Evolutionary conservation across 1,140 invertebrate species (phyloP).

Genomic region (Drosophila funebris): DNA sequence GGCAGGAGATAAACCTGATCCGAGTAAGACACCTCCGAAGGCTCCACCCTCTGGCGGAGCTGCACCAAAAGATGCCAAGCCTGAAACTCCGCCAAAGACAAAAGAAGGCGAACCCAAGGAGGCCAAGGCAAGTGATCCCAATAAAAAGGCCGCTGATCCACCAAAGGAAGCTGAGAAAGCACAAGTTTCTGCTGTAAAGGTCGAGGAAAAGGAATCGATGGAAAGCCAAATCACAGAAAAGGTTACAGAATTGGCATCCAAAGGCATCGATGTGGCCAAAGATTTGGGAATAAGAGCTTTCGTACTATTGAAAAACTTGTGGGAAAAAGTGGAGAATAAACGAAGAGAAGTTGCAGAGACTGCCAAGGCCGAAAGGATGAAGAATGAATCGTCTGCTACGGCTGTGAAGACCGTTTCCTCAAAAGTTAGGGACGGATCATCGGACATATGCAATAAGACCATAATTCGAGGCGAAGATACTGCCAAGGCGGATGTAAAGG

Average conservation of each 20-base stretch:
- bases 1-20: constrained; percentile 11
- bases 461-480: constrained; percentile 43
- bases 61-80: background rate
- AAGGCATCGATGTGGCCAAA: constrained; percentile 16
- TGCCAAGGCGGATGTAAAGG: constrained; percentile 43
- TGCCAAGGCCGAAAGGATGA: background rate
- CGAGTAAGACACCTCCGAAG: constrained; percentile 13
- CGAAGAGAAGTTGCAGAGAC: background rate
- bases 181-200: background rate
- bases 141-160: background rate
- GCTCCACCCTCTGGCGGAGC: background rate
- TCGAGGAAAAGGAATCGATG: background rate
- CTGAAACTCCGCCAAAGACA: background rate
- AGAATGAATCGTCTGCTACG: background rate
- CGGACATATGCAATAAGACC: constrained; percentile 53
- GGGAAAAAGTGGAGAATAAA: background rate
- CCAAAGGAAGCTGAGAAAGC: background rate
- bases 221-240: constrained; percentile 6
- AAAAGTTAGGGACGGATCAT: background rate
- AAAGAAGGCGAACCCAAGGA: background rate
- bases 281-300: constrained; percentile 17
- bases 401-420: background rate
- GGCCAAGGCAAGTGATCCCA: background rate
- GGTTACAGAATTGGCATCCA: constrained; percentile 13
- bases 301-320: background rate